Evolutionary conservation across 37 sponge, comb jelly and placozoan species (phyloP), one percentile per base, ranked within the genome.

Genomic region (Cladorhizidae sp.): DNA sequence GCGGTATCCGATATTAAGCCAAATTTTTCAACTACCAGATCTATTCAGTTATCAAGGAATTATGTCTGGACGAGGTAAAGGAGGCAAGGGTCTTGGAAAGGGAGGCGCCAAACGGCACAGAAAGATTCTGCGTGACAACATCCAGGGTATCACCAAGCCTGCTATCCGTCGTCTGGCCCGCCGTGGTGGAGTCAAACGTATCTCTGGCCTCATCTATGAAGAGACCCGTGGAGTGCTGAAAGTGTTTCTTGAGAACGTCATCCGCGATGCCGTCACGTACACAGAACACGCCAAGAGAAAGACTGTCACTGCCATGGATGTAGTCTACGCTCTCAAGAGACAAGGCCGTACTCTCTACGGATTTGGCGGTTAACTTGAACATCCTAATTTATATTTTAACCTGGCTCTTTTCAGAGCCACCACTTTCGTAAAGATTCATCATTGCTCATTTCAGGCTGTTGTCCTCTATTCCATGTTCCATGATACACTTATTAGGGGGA

Each of bases 281-380:
- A 97, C 98, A 29, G 98, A 97, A 88, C 98, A 97, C 89, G 98
- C 98, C 82, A 97, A 97, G 98, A 87, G 97, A 78, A 96, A 94
- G 97, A 96, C 97, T 18, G 97, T 96, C 49, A 96, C 97, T 49
- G 97, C 97, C 80, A 96, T 96, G 97, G 97, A 96, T 80, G 97
- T 96, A 35, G 97, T 96, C 67, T 96, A 96, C 82, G 97, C 97
- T 43, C 97, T 96, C 72, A 96, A 96, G 92, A 76, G 97, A 12
- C 97, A 96, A 85, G 97, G 97, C 65, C 95, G 97, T 49, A 96
- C 97, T 42, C 94, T 96, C 40, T 96, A 96, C 89, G 97, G 97
- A 79, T 96, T 96, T 64, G 97, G 97, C 73, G 97, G 97, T 64
- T 96, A 85, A 55, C 57, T 1, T 23, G 5, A 5, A 43, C 6